A percentile compares a stretch with the other conserved stretches of the same genome.
phyloP scores from a whole-genome alignment of 2,113 vertebrate genomes.

The Pollachius pollachius region DNA sequence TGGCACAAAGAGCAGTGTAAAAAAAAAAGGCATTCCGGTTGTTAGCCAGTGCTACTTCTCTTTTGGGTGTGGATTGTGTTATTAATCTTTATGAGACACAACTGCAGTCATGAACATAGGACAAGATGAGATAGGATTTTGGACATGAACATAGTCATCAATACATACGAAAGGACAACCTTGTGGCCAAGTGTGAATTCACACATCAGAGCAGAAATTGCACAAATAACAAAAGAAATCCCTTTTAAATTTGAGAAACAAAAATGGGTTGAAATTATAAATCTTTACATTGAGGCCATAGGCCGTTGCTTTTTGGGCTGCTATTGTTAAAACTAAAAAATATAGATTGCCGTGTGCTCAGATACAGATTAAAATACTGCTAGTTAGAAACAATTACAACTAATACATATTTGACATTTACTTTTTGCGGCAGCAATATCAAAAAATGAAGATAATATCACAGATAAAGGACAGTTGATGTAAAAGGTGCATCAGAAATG shows the following conservation, averaged over 20 bases:
- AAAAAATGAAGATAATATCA: no score
- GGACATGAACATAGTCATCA: conserved; percentile 2
- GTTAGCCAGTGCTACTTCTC: conserved; percentile 45
- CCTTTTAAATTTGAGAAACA: no score
- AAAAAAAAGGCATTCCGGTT: conserved; percentile 36
- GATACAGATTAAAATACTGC: no score
- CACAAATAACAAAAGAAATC: not conserved
- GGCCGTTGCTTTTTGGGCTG: no score
- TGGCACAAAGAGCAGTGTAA: conserved; percentile 30
- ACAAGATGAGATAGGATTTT: conserved; percentile 10
- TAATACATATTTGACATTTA: not conserved
- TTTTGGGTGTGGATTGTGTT: conserved; percentile 37
- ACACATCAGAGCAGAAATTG: not conserved
- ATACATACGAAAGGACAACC: not conserved
- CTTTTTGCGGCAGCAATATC: not conserved
- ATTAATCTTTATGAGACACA: conserved; percentile 34
- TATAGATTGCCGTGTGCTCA: no score
- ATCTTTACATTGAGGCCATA: no score
- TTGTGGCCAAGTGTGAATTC: not conserved
- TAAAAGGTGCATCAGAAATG: no score
- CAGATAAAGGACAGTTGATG: no score
- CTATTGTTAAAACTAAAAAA: no score
- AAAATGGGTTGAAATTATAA: no score
- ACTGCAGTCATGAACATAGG: conserved; percentile 20
- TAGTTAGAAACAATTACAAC: not conserved